Conservation (phyloP, 2,888 invertebrate species). For the Eilema depressum region DNA sequence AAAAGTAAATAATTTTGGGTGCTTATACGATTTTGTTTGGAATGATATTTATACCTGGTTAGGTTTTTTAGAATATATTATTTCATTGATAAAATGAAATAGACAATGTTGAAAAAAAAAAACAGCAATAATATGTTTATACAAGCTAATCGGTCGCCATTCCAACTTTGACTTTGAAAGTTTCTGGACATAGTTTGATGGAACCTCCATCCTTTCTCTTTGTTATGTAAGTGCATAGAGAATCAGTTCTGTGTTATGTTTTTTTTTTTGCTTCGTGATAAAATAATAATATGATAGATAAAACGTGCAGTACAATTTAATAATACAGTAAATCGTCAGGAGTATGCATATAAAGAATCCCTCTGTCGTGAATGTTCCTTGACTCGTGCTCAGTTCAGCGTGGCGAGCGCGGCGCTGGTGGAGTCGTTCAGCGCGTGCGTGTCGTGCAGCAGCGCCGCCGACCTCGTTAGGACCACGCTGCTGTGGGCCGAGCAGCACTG, state of each 20-base stretch:
- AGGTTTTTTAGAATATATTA: no score
- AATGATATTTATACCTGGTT: no score
- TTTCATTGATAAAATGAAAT: no score
- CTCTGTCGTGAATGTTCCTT: slow-evolving; percentile 65
- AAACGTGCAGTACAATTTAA: not conserved
- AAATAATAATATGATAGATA: not conserved
- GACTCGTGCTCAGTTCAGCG: slow-evolving; percentile 91
- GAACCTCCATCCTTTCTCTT: not conserved
- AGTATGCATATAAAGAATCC: not conserved
- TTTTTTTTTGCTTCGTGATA: not conserved
- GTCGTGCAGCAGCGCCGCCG: slow-evolving; percentile 94
- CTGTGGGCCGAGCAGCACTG: slow-evolving; percentile 99
- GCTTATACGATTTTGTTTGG: not conserved
- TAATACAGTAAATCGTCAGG: not conserved
- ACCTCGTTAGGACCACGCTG: slow-evolving; percentile 96
- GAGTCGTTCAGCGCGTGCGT: slow-evolving; percentile 97
- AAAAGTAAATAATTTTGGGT: not conserved
- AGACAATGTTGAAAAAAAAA: no score
- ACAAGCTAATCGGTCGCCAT: no score
- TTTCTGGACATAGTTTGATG: no score
- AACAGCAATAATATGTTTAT: no score
- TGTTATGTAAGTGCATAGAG: not conserved
- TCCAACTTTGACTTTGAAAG: no score
- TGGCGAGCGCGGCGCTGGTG: slow-evolving; percentile 95
- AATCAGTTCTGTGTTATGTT: not conserved